phyloP scores from a whole-genome alignment of 2,113 vertebrate species.

The Microcebus lehilahytsara region DNA sequence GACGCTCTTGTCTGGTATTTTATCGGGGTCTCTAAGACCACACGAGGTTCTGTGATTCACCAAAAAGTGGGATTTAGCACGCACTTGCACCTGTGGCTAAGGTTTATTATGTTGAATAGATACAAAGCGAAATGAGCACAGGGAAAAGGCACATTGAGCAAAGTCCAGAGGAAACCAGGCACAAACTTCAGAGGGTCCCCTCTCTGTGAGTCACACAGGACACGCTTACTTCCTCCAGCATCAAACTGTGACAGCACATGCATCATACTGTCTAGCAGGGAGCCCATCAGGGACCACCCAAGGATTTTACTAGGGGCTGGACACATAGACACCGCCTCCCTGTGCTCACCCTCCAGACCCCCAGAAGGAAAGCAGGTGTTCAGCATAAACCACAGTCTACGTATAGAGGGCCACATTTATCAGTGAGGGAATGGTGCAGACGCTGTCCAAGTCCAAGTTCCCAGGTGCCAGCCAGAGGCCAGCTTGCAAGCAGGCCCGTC shows the following conservation, averaged over 20 bases:
- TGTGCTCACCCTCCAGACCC: background rate
- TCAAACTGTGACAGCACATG: background rate
- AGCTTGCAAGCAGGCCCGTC: background rate
- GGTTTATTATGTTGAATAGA: background rate
- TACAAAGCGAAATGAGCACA: too few species aligned
- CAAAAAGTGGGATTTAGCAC: background rate
- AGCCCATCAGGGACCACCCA: background rate
- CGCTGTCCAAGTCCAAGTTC: background rate
- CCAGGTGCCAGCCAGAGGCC: background rate
- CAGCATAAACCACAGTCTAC: too few species aligned
- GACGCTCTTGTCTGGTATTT: background rate
- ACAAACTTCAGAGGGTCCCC: rapidly evolving
- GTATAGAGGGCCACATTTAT: rapidly evolving
- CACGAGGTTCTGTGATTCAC: background rate
- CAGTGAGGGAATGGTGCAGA: rapidly evolving
- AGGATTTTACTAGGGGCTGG: background rate
- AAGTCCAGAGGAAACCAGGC: background rate
- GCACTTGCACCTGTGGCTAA: background rate
- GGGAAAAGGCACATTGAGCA: background rate
- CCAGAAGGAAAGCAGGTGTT: background rate
- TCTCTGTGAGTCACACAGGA: rapidly evolving
- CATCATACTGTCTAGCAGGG: background rate
- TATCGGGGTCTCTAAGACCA: background rate
- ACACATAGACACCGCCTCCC: background rate
- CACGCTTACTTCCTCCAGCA: background rate